Conservation (phyloP, 2,888 invertebrate species). For the Troglohyphantes excavatus region DNA sequence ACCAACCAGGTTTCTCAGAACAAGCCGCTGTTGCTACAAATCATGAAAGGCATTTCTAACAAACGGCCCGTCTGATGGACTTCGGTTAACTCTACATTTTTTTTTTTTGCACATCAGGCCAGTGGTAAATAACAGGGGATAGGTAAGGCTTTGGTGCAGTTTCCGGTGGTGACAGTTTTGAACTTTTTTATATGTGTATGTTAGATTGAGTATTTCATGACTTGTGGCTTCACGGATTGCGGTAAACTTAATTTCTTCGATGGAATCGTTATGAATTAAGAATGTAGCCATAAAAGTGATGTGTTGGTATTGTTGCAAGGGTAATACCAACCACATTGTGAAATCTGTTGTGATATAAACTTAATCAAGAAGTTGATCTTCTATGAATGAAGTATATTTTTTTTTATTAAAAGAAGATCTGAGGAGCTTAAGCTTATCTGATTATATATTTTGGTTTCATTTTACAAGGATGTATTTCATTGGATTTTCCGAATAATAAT, state of each 20-base stretch:
- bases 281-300: background rate
- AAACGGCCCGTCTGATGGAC: background rate
- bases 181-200: background rate
- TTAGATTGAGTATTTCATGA: background rate
- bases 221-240: background rate
- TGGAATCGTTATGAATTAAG: background rate
- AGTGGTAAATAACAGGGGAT: background rate
- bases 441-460: no score
- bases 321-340: background rate
- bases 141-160: background rate
- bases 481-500: no score
- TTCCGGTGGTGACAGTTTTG: background rate
- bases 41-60: constrained; percentile 47
- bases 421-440: no score
- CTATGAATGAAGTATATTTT: no score
- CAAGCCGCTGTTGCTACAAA: constrained; percentile 26
- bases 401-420: no score
- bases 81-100: background rate
- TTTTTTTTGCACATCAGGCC: background rate
- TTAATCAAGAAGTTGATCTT: no score
- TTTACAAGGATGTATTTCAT: no score
- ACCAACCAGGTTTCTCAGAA: constrained; percentile 51
- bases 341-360: no score
- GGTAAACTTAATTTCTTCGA: background rate
- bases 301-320: background rate